Evolutionary conservation across 2,888 invertebrate species (phyloP).

Genomic region (Cheilosia vulpina): DNA sequence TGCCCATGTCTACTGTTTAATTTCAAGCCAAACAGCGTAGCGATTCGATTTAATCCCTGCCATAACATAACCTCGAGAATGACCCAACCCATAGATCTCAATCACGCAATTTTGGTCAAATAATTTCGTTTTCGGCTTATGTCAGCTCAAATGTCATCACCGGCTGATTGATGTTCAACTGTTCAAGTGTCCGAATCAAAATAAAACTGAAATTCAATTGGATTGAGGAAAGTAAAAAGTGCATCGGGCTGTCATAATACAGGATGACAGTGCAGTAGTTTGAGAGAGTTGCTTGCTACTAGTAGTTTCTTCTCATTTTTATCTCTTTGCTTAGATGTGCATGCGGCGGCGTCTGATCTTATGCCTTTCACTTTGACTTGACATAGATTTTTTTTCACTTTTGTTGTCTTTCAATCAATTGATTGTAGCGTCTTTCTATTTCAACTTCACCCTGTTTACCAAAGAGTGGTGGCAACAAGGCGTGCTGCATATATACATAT

Average conservation of each 20-base stretch:
- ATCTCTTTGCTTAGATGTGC: slow-evolving; percentile 24
- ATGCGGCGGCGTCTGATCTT: slow-evolving; percentile 16
- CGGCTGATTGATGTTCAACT: not conserved
- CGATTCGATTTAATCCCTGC: slow-evolving; percentile 40
- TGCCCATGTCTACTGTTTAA: slow-evolving; percentile 21
- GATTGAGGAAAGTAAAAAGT: slow-evolving; percentile 42
- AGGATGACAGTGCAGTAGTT: slow-evolving; percentile 2
- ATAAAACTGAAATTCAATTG: not conserved
- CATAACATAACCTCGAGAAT: slow-evolving; percentile 14
- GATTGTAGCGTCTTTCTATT: slow-evolving; percentile 46
- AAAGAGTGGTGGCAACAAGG: slow-evolving; percentile 22
- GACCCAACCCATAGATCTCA: slow-evolving; percentile 13
- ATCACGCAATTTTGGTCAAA: slow-evolving; percentile 22
- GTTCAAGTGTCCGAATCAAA: slow-evolving; percentile 7
- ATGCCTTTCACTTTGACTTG: slow-evolving; percentile 58
- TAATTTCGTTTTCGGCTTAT: not conserved
- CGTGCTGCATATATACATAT: slow-evolving; percentile 47
- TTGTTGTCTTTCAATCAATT: slow-evolving; percentile 49
- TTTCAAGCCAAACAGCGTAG: slow-evolving; percentile 2
- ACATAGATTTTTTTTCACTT: not conserved
- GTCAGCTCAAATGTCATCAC: slow-evolving; percentile 19
- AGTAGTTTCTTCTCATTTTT: not conserved
- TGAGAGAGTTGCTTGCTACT: not conserved
- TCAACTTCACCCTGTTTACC: slow-evolving; percentile 24
- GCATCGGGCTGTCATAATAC: not conserved